Evolutionary conservation across 2,797 vertebrate species (phyloP), one percentile per base, ranked within the genome.

Genomic region (Epinephelus coioides): DNA sequence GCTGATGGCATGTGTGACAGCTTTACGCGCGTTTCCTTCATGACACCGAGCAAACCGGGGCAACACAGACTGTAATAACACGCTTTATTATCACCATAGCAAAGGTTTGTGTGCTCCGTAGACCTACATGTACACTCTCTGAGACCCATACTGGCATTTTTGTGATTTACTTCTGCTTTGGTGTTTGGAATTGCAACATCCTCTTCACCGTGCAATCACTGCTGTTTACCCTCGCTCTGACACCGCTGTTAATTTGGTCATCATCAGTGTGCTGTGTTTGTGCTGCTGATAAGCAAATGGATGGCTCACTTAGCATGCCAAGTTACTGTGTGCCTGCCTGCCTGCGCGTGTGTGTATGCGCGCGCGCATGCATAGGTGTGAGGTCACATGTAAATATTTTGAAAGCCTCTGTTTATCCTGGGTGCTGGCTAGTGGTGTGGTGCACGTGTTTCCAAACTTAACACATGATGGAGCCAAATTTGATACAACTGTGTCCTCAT

Each of bases 251-350:
- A 49, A 74, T 83, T 68, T 78, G 79, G 44, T 60, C 83, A 34
- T 76, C 79, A 68, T 62, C 86, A 44, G n/a, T 44, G 69, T 49
- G 77, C 72, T 50, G 44, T 81, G 73, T 85, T 86, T 85, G 79
- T 81, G 78, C 66, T 56, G 69, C 76, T 76, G 89, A 93, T 88
- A 90, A 91, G 84, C 76, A 89, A 91, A 84, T 77, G 87, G 76
- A 86, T 68, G 79, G 71, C 71, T 80, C 84, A 82, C 82, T 78
- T 81, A 67, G 77, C 70, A 67, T 73, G 73, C 81, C 80, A 82
- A 78, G 73, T 78, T 68, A 43, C 47, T 55, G 55, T 73, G 79
- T 60, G 79, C 19, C 9, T 15, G 56, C 27, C 9, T 15, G 56
- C 27, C 27, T 30, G 75, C 43, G 40, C 34, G 64, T 43, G 46